Base-by-base conservation (phyloP, 2,113 vertebrate genomes). In the Leptocoma aspasia region DNA sequence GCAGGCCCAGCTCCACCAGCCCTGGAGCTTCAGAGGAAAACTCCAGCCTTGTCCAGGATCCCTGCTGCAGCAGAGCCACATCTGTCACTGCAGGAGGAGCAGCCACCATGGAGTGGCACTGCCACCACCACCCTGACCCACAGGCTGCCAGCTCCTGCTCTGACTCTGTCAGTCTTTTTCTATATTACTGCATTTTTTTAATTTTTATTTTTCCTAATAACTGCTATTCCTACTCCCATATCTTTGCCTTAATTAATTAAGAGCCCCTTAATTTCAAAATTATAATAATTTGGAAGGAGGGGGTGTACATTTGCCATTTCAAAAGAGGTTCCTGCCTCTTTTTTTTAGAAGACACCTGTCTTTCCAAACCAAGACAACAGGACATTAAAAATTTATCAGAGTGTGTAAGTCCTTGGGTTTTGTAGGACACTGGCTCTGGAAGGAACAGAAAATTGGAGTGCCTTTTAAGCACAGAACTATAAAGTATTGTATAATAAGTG, bases 111-210 rank as follows among this genome's bases (percentile, higher is more conserved):
- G 52, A 10, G 19, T 53, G 52, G 52, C 16, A 7, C 28, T 31
- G 52, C n/a, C n/a, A 7, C 28, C 17, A 28, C 30, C 28, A 26
- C 28, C 52, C 52, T 53, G 52, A 12, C 3, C 7, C 52, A 53
- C 52, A 31, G 47, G 16, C 4, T 16, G 52, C 0, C 52, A 53
- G 52, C 13, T 17, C 2, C 0, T 53, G 17, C 0, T 19, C 52
- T 54, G 7, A 54, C 30, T 54, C 53, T 33, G 53, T 11, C 19
- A 33, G 31, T 1, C 19, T 1, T 21, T 5, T 33, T 56, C 9
- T 21, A 31, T 33, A 33, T 6, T 21, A 56, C 2, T 56, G 53
- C 53, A 54, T 33, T 4, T 54, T 9, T 33, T n/a, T n/a, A n/a
- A 19, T 20, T 33, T 52, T 33, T 18, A 21, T 6, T 54, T 33